Percentiles rank a stretch among this genome's conserved stretches.
Conservation (phyloP, 2,797 vertebrate species). For the Eulemur rubriventer region DNA sequence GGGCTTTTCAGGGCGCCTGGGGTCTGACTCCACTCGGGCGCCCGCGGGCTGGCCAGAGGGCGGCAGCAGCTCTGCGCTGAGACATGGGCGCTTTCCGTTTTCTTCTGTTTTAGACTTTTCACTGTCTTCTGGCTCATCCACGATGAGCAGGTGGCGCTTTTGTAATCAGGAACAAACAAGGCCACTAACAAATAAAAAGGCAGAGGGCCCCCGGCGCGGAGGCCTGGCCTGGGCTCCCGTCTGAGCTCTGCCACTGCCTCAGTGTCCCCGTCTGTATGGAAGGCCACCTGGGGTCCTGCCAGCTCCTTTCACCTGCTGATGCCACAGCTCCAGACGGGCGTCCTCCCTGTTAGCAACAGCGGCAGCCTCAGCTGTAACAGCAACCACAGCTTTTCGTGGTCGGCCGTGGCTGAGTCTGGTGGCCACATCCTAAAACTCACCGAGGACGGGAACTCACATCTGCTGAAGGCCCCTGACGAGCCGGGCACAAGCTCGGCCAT, state of each 20-base stretch:
- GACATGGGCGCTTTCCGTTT: not conserved
- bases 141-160: not conserved
- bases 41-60: not conserved
- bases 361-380: not conserved
- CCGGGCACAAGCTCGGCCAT: not conserved
- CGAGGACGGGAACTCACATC: not conserved
- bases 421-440: not conserved
- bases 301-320: not conserved
- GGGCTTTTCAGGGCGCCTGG: not conserved
- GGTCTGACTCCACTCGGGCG: not conserved
- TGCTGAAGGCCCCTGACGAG: not conserved
- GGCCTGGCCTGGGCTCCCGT: not conserved
- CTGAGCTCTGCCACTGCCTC: not conserved
- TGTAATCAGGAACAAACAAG: not conserved
- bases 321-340: rapidly evolving
- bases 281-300: not conserved
- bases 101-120: not conserved
- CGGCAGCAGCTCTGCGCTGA: not conserved
- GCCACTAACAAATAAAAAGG: not conserved
- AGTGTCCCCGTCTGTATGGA: not conserved
- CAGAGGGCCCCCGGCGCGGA: not conserved
- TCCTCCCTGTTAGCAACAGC: not conserved
- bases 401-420: not conserved
- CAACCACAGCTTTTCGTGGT: rapidly evolving
- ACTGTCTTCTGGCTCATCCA: not conserved